phyloP scores from a whole-genome alignment of 2,113 vertebrate genomes.

The Otus sunia region DNA sequence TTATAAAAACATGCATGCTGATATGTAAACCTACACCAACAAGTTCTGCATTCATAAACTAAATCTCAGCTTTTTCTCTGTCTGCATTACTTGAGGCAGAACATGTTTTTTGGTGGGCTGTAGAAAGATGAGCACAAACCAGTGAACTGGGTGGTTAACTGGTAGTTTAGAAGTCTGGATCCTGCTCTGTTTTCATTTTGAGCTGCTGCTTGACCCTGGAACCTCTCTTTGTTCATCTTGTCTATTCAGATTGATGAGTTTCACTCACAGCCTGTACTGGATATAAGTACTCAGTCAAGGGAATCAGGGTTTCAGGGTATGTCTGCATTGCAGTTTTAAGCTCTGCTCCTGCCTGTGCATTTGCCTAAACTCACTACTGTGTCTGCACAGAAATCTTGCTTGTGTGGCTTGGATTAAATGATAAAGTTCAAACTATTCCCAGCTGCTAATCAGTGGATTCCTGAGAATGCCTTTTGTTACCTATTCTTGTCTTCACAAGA shows the following conservation, averaged over 20 bases:
- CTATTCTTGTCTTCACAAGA: background rate
- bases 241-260: background rate
- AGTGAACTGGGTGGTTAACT: background rate
- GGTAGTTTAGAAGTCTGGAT: background rate
- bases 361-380: background rate
- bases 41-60: background rate
- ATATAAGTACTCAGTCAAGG: background rate
- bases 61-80: background rate
- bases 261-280: background rate
- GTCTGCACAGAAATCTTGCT: background rate
- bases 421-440: background rate
- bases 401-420: constrained; percentile 4
- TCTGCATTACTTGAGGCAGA: background rate
- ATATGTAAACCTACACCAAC: background rate
- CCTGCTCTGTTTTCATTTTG: background rate
- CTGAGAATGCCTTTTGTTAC: constrained; percentile 21
- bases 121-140: background rate
- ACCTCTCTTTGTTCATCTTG: constrained; percentile 3
- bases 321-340: background rate
- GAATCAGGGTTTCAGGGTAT: background rate
- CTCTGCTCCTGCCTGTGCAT: background rate
- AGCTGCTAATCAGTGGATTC: constrained; percentile 15
- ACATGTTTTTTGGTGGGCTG: background rate
- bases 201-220: background rate
- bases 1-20: background rate